Evolutionary conservation across 2,888 invertebrate species (phyloP).

Genomic region (Heliconius ismenius): DNA sequence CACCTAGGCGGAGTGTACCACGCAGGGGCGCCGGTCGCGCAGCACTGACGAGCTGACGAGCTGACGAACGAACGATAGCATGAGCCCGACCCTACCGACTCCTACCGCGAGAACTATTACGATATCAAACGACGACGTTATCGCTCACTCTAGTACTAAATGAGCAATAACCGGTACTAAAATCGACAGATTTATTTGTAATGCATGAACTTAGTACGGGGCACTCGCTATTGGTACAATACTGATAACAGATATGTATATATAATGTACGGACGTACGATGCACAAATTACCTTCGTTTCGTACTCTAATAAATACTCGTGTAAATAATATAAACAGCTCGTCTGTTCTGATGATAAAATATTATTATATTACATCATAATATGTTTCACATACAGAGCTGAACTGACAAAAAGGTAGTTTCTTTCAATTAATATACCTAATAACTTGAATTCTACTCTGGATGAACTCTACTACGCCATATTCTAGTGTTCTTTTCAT

Average conservation of each 20-base stretch:
- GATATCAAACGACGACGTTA: conserved; percentile 53
- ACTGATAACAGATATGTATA: conserved; percentile 64
- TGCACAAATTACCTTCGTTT: conserved; percentile 25
- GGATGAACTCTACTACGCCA: neutral
- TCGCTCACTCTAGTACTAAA: conserved; percentile 37
- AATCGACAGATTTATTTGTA: conserved; percentile 41
- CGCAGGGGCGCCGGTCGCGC: conserved; percentile 72
- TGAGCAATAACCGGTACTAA: conserved; percentile 23
- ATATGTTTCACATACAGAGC: neutral
- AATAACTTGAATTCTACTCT: neutral
- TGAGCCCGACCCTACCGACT: conserved; percentile 70
- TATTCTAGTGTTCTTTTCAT: neutral
- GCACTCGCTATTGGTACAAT: conserved; percentile 55
- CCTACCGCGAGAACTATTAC: conserved; percentile 64
- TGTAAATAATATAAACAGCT: neutral
- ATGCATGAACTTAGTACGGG: conserved; percentile 52
- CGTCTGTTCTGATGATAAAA: neutral
- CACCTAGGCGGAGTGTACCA: conserved; percentile 62
- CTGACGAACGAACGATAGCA: conserved; percentile 72
- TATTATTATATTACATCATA: neutral
- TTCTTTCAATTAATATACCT: neutral
- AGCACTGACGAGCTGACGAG: conserved; percentile 58
- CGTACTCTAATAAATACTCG: conserved; percentile 15
- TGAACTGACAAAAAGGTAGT: neutral
- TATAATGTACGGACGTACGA: neutral